Evolutionary conservation across 2,888 invertebrate genomes (phyloP), one percentile per base, ranked within the genome.

Genomic region (Dryocosmus kuriphilus): DNA sequence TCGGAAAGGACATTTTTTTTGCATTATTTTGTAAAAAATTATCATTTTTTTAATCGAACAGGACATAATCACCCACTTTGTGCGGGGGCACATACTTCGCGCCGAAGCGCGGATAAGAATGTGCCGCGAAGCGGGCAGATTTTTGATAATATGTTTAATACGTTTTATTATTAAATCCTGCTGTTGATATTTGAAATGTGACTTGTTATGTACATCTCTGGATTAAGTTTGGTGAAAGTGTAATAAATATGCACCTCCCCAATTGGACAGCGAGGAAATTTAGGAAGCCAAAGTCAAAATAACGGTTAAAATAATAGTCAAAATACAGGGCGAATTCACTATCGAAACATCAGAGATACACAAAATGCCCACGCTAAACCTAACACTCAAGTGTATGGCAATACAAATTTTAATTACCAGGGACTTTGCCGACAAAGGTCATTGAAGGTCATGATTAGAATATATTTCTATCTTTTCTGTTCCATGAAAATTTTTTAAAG

Each of bases 231-330:
- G n/a, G n/a, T n/a, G n/a, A n/a, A n/a, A n/a, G n/a, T n/a, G n/a
- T n/a, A n/a, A n/a, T n/a, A n/a, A 97, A 91, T 94, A 97, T 35
- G 94, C 97, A 6, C 98, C 98, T 0, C 98, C 98, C 1, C 92
- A 93, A 73, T 80, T 87, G 78, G 92, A 88, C 83, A 92, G 86
- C 83, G 92, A 85, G 74, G 91, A 89, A 79, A 87, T 91, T 84
- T 92, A 89, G 60, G 90, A 88, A 81, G 83, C 80, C 84, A 90
- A 87, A 80, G 90, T 84, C 81, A 91, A 89, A 38, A 91, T 91
- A 79, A 88, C 90, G 79, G 91, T 89, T 81, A 90, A 90, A 22
- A 90, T 86, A 62, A 81, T 9, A 82, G 83, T 83, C 85, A 81
- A 61, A 84, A 80, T 75, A 76, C 77, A 41, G 60, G 75, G 24